phyloP scores from a whole-genome alignment of 2,113 vertebrate genomes.

The Zapornia atra region DNA sequence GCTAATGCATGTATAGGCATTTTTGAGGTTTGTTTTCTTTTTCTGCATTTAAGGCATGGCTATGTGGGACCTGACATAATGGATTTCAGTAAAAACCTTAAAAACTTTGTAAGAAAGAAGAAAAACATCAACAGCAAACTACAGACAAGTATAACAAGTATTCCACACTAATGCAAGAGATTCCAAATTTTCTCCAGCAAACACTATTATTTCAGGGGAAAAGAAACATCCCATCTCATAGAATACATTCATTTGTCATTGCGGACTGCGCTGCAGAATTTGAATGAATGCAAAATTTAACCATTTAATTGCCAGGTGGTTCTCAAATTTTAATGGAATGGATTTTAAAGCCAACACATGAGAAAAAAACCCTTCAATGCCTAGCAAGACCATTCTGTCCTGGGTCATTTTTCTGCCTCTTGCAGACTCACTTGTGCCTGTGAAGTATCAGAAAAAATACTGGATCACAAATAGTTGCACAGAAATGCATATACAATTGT shows the following conservation, averaged over 20 bases:
- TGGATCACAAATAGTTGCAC: background rate
- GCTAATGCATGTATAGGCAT: background rate
- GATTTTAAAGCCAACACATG: background rate
- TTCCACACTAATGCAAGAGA: background rate
- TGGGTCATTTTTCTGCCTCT: background rate
- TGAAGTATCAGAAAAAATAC: background rate
- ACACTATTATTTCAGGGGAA: background rate
- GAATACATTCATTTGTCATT: background rate
- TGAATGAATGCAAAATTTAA: background rate
- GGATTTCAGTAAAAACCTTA: background rate
- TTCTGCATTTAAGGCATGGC: background rate
- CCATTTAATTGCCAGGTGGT: background rate
- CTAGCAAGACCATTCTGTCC: background rate
- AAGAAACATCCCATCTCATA: background rate
- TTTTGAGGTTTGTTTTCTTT: background rate
- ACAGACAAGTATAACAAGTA: background rate
- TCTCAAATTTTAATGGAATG: background rate
- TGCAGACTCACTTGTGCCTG: background rate
- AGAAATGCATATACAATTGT: background rate
- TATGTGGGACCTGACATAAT: fast-evolving
- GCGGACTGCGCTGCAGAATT: slow-evolving; percentile 8
- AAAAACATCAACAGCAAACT: background rate
- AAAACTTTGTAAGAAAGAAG: background rate
- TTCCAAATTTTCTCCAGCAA: background rate
- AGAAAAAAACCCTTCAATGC: background rate